These are phyloP conservation scores for Eupithecia centaureata DNA, from an alignment of 2,888 invertebrate genomes.

Conservation along the genomic window DNA sequence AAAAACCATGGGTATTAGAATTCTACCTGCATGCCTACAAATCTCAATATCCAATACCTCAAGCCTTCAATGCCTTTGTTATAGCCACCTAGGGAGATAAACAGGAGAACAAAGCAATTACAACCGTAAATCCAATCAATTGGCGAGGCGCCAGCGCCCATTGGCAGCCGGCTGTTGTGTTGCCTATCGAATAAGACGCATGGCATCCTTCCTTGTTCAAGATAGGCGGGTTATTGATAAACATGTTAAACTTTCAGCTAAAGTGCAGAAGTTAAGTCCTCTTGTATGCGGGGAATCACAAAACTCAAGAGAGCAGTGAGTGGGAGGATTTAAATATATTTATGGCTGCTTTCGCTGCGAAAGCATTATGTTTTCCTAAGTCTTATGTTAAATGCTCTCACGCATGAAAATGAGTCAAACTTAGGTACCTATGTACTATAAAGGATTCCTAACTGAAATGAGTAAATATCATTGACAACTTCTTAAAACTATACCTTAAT, in stretches of 20 bases:
- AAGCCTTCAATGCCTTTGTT: conserved; percentile 22
- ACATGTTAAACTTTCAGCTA: not conserved
- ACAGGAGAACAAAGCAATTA: conserved; percentile 54
- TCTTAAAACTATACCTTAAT: no score
- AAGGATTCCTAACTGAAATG: no score
- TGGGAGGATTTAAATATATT: no score
- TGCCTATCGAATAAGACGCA: conserved; percentile 20
- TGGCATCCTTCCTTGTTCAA: conserved; percentile 7
- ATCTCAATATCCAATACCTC: not conserved
- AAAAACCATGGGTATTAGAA: not conserved
- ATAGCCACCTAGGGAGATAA: conserved; percentile 23
- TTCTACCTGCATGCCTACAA: not conserved
- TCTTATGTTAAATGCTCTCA: no score
- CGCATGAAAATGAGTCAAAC: no score
- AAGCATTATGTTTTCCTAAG: no score
- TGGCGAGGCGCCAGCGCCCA: conserved; percentile 28
- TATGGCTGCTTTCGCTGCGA: no score
- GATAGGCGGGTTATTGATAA: not conserved
- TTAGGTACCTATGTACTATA: no score
- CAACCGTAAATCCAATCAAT: conserved; percentile 31
- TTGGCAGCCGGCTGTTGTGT: conserved; percentile 20
- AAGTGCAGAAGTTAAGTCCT: not conserved
- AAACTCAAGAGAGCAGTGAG: no score
- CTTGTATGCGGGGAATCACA: no score
- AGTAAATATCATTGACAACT: no score